Evolutionary conservation across 2,797 vertebrate species (phyloP).

Genomic region (Phoeniculus purpureus): DNA sequence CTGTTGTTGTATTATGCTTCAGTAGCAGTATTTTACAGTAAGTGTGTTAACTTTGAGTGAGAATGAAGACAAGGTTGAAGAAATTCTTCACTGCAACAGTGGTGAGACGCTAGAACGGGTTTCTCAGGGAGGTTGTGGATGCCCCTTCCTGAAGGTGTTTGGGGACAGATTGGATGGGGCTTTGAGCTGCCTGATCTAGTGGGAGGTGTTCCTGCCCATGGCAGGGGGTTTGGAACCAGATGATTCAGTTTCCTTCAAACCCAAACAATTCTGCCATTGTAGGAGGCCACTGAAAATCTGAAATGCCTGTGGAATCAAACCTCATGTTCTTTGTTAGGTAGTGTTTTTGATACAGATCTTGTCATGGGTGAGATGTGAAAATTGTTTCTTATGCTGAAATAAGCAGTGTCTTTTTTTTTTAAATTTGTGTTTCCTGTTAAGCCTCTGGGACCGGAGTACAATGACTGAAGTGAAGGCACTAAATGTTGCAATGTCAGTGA

Average conservation of each 20-base stretch:
- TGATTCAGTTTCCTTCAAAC: too few relatives aligned
- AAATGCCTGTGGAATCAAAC: background rate
- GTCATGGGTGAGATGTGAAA: background rate
- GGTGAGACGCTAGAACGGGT: too few relatives aligned
- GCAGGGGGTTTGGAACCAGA: too few relatives aligned
- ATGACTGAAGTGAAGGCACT: slow-evolving; percentile 90
- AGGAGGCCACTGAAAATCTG: background rate
- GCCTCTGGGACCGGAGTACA: slow-evolving; percentile 91
- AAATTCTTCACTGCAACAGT: too few relatives aligned
- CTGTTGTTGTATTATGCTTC: background rate
- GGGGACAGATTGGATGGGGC: too few relatives aligned
- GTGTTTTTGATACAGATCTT: background rate
- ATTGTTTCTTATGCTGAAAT: background rate
- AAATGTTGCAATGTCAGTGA: slow-evolving; percentile 90
- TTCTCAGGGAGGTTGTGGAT: too few relatives aligned
- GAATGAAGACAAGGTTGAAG: background rate
- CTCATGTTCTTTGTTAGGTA: fast-evolving
- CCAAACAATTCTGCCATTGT: too few relatives aligned
- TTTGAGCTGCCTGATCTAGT: too few relatives aligned
- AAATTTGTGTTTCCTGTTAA: slow-evolving; percentile 1
- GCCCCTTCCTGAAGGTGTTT: too few relatives aligned
- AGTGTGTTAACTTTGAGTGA: background rate
- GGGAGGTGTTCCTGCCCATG: too few relatives aligned
- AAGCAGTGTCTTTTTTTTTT: background rate
- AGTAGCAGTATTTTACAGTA: background rate